Evolutionary conservation across 2,888 invertebrate species (phyloP), one percentile per base, ranked within the genome.

Genomic region (Odontothrips loti): DNA sequence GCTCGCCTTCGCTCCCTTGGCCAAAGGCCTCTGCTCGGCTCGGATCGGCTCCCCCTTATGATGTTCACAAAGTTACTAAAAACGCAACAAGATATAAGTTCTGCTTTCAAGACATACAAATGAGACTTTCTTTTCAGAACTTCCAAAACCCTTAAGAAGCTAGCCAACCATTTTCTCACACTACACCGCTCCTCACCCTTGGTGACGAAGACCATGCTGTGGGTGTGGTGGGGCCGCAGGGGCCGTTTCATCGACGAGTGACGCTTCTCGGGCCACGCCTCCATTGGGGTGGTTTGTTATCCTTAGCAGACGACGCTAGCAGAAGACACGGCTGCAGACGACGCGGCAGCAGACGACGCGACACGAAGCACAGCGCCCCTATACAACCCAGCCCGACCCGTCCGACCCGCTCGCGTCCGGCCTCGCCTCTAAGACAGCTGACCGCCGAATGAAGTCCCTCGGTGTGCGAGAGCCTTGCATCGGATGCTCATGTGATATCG

Each of bases 231-330:
- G 27, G 68, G 68, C 68, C 68, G 68, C 11, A 75, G 68, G 27
- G 68, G 68, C 27, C 68, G 68, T 27, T 75, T 75, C 68, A 75
- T 75, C 27, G 68, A 75, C 6, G 23, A 75, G 23, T 9, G 68
- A 23, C 68, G 68, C 68, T 23, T 75, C 68, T 75, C 68, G 9
- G 68, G 68, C 68, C 68, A 75, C 68, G 68, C 27, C 27, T 75
- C 23, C 68, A 75, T 75, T 8, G 68, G 27, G 12, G 68, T 75
- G 23, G 34, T 58, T n/a, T n/a, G 58, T 58, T 58, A 58, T 75
- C 23, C 23, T 15, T 58, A 15, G 11, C 68, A 9, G 23, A 58
- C 58, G 34, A 43, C n/a, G 51, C 51, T 1, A 12, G 17, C 51
- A 51, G 48, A 48, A 48, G 10, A 48, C 51, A 51, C 51, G 20